These are phyloP conservation scores for Himalopsyche anomala DNA, from an alignment of 2,888 invertebrate species.

Conservation along the genomic window DNA sequence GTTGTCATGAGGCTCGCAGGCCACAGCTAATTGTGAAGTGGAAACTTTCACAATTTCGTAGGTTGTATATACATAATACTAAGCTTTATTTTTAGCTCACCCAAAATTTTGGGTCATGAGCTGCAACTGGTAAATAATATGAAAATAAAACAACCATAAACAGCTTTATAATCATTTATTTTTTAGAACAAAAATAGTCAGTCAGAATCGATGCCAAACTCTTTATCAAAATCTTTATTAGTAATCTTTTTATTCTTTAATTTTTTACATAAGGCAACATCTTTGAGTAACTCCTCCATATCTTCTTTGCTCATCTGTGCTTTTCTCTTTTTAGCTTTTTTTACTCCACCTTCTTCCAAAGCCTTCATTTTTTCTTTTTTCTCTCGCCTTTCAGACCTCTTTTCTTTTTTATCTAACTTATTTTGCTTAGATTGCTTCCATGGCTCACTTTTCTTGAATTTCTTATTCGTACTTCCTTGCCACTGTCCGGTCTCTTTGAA, in stretches of 20 bases:
- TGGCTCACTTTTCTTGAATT: constrained; percentile 80
- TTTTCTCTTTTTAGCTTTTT: constrained; percentile 74
- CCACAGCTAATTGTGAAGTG: too few species aligned
- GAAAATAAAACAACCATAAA: too few species aligned
- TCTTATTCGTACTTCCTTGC: constrained; percentile 79
- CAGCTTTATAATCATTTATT: background rate
- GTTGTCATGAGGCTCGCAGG: too few species aligned
- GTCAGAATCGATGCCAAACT: constrained; percentile 74
- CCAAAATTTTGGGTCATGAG: too few species aligned
- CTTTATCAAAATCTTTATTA: constrained; percentile 81
- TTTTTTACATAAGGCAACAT: constrained; percentile 90
- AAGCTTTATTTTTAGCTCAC: too few species aligned
- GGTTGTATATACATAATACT: too few species aligned
- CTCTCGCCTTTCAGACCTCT: constrained; percentile 79
- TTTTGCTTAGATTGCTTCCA: constrained; percentile 81
- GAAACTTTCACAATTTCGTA: too few species aligned
- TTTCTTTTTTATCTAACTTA: constrained; percentile 83
- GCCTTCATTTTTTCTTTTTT: constrained; percentile 78
- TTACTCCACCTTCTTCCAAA: constrained; percentile 68
- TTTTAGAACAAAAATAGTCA: constrained; percentile 6
- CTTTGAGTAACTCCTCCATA: constrained; percentile 85
- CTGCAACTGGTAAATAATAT: too few species aligned
- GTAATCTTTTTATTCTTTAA: constrained; percentile 89
- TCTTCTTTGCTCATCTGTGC: constrained; percentile 83
- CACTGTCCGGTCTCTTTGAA: constrained; percentile 86